These are phyloP conservation scores for Brevimyrus niger DNA, from an alignment of 2,113 vertebrate species.

Conservation along the genomic window DNA sequence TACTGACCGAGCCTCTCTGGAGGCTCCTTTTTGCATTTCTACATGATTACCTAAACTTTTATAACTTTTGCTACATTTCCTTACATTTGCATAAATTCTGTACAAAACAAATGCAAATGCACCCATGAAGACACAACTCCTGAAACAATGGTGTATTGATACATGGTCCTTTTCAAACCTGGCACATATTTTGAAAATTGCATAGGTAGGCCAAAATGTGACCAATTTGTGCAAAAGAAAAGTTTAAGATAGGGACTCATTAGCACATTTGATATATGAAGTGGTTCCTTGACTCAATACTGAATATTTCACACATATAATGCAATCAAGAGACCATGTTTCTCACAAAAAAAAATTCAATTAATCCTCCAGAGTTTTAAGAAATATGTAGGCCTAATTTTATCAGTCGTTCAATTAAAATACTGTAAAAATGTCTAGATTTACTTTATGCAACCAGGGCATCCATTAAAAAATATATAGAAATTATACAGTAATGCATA, in stretches of 20 bases:
- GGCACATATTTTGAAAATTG: background rate
- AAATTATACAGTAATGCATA: background rate
- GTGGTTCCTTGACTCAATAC: background rate
- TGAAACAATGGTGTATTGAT: background rate
- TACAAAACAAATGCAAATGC: background rate
- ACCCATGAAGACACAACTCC: background rate
- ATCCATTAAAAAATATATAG: background rate
- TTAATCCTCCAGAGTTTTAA: background rate
- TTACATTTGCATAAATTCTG: background rate
- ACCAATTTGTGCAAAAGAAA: background rate
- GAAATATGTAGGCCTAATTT: background rate
- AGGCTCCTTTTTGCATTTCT: background rate
- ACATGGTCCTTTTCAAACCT: background rate
- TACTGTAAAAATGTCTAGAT: background rate
- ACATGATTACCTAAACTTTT: background rate
- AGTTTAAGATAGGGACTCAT: background rate
- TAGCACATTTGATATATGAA: background rate
- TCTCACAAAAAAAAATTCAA: background rate
- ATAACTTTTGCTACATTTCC: background rate
- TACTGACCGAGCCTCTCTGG: background rate
- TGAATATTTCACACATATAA: slow-evolving; percentile 2
- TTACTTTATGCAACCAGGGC: background rate
- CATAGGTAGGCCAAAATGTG: background rate
- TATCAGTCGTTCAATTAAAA: background rate
- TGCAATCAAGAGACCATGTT: background rate